Evolutionary conservation across 2,888 invertebrate genomes (phyloP).

Genomic region (Pherbina coryleti): DNA sequence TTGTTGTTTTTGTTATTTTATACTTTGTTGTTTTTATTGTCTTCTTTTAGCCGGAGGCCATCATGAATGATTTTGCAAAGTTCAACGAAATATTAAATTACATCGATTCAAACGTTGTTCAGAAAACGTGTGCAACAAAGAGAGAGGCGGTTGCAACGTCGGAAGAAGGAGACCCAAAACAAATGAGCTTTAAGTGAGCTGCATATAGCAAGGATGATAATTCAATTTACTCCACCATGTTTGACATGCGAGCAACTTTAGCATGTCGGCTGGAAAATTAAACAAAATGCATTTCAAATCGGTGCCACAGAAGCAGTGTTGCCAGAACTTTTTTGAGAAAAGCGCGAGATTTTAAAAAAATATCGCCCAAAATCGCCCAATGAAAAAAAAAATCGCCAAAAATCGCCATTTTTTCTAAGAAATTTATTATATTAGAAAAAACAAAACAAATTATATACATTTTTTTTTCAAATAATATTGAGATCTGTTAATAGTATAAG

Average conservation of each 20-base stretch:
- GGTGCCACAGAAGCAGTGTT: not conserved
- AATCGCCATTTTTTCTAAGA: too few species aligned
- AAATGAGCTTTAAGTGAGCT: slow-evolving; percentile 64
- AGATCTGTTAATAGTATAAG: too few species aligned
- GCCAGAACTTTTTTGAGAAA: too few species aligned
- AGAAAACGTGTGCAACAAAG: slow-evolving; percentile 25
- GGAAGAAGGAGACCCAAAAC: slow-evolving; percentile 43
- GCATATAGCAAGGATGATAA: slow-evolving; percentile 66
- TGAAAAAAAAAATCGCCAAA: too few species aligned
- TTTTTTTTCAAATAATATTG: too few species aligned
- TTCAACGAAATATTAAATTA: slow-evolving; percentile 64
- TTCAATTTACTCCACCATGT: slow-evolving; percentile 63
- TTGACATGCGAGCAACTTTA: slow-evolving; percentile 56
- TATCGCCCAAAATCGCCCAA: too few species aligned
- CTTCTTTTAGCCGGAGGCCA: slow-evolving; percentile 59
- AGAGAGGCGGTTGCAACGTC: slow-evolving; percentile 35
- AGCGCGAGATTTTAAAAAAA: too few species aligned
- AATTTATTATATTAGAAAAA: too few species aligned
- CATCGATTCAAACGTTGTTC: slow-evolving; percentile 51
- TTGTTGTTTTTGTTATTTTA: slow-evolving; percentile 23
- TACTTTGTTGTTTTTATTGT: slow-evolving; percentile 29
- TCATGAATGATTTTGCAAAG: slow-evolving; percentile 63
- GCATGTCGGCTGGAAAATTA: slow-evolving; percentile 24
- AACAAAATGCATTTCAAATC: not conserved
- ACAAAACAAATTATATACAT: too few species aligned